Evolutionary conservation across 2,113 vertebrate genomes (phyloP).

Genomic region (Myotis brandtii): DNA sequence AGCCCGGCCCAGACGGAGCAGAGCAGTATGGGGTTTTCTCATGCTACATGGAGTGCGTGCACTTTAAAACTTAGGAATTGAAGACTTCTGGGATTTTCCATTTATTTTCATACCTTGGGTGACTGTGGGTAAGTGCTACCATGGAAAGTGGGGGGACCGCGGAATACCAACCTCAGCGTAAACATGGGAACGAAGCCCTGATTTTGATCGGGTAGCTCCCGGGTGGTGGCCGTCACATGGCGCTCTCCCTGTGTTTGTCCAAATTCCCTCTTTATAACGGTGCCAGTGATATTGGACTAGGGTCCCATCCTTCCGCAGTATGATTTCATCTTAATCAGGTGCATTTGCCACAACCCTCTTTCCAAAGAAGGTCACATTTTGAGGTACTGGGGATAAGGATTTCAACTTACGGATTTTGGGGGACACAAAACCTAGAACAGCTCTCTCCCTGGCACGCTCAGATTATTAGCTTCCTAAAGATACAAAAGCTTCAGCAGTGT

Average conservation of each 20-base stretch:
- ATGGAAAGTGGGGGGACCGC: too few relatives aligned
- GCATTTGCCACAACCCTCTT: neutral
- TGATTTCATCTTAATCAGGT: neutral
- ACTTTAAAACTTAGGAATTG: neutral
- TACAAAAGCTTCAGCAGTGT: neutral
- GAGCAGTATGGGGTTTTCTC: accelerated
- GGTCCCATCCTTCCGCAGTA: neutral
- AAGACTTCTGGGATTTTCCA: neutral
- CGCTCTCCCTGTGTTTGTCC: neutral
- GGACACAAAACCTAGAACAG: neutral
- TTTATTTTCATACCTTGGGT: neutral
- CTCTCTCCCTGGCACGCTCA: neutral
- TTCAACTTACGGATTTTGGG: neutral
- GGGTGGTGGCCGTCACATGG: too few relatives aligned
- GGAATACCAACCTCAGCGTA: neutral
- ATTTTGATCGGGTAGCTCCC: neutral
- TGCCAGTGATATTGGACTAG: neutral
- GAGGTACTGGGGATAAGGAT: neutral
- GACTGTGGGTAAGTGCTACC: neutral
- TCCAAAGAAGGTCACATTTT: neutral
- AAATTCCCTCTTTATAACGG: neutral
- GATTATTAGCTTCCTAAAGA: neutral
- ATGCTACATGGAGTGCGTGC: too few relatives aligned
- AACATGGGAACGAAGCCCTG: neutral
- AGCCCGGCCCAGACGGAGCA: neutral